Conservation (phyloP, 2,888 invertebrate species). For the Subacronicta megacephala region DNA sequence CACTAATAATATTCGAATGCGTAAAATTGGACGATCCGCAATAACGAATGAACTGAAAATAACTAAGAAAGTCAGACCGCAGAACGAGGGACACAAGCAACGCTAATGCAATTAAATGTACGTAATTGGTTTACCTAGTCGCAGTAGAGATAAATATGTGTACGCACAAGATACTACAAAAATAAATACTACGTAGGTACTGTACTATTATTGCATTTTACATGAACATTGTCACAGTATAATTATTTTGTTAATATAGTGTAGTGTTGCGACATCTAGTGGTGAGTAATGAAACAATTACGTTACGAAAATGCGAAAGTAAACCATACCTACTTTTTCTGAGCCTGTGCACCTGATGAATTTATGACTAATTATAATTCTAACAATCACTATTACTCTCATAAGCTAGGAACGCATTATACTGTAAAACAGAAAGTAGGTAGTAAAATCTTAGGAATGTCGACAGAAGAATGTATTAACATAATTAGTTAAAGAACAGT, state of each 20-base stretch:
- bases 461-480: constrained; percentile 24
- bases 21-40: constrained; percentile 27
- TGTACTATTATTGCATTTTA: constrained; percentile 5
- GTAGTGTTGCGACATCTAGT: constrained; percentile 54
- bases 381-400: constrained; percentile 42
- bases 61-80: constrained; percentile 63
- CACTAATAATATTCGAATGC: background rate
- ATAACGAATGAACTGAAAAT: constrained; percentile 45
- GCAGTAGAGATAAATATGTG: constrained; percentile 46
- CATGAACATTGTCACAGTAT: constrained; percentile 8
- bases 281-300: constrained; percentile 47
- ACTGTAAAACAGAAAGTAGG: constrained; percentile 46
- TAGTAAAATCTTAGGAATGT: constrained; percentile 35
- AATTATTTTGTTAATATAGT: constrained; percentile 7
- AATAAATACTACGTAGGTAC: constrained; percentile 18
- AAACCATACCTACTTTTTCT: constrained; percentile 21
- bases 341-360: constrained; percentile 29
- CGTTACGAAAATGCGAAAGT: constrained; percentile 38
- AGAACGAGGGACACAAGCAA: constrained; percentile 56
- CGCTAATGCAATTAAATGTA: constrained; percentile 77
- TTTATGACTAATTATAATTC: constrained; percentile 49
- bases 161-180: constrained; percentile 37
- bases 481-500: too few relatives aligned
- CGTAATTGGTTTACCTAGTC: constrained; percentile 76
- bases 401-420: constrained; percentile 36